Percentiles rank a stretch among this genome's conserved stretches.
Evolutionary conservation across 2,113 vertebrate species (phyloP).

Genomic region (Numida meleagris): DNA sequence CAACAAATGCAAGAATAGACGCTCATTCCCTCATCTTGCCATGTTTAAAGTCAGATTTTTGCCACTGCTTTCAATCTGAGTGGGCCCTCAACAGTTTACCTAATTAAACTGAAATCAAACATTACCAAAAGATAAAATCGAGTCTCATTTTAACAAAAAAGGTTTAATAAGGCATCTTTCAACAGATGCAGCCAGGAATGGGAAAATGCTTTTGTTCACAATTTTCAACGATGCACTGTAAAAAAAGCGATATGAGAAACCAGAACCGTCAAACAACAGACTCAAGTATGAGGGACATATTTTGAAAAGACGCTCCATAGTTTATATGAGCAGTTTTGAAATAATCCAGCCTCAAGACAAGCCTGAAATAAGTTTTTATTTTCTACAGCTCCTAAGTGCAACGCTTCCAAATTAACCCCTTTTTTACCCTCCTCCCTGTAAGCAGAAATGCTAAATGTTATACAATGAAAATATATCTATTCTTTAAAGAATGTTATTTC

Average conservation of each 20-base stretch:
- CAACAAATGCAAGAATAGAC: not conserved
- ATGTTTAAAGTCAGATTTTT: not conserved
- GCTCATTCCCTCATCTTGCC: rapidly evolving
- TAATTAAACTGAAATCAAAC: not conserved
- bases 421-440: rapidly evolving
- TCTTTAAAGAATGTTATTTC: not conserved
- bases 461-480: rapidly evolving
- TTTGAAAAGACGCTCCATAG: rapidly evolving
- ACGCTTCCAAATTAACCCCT: not conserved
- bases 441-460: not conserved
- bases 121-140: too few species aligned
- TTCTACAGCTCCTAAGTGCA: not conserved
- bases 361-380: not conserved
- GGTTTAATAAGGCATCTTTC: not conserved
- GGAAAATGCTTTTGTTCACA: rapidly evolving
- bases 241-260: not conserved
- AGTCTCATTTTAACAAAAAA: not conserved
- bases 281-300: rapidly evolving
- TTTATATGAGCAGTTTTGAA: not conserved
- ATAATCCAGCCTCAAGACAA: not conserved
- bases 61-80: not conserved
- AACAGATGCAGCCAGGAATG: rapidly evolving
- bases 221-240: not conserved
- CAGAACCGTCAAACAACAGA: not conserved
- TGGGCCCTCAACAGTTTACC: rapidly evolving